Evolutionary conservation across 2,797 vertebrate genomes (phyloP), one percentile per base, ranked within the genome.

Genomic region (Vipera latastei): DNA sequence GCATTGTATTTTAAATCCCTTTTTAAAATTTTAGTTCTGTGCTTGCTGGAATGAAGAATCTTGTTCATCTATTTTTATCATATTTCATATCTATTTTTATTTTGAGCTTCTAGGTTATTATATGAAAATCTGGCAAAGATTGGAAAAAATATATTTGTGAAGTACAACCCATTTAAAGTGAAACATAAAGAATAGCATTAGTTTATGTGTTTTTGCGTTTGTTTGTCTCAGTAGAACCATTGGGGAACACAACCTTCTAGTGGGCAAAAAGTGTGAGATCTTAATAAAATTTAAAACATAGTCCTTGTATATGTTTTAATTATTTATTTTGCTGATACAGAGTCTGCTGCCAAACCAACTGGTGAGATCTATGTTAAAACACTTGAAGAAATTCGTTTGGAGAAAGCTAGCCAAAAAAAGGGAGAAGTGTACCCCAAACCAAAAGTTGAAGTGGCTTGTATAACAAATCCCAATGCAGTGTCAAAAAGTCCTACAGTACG

Each of bases 361-460:
- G 97, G 97, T 90, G 97, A 98, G 94, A 98, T 99, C 60, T 98
- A 95, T 0, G 98, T 99, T 94, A 99, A 99, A 97, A 99, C 98
- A 2, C 97, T 99, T 86, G 98, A 99, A 95, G 99, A 99, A 96
- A 99, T 99, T 94, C 98, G 97, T 12, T 97, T 98, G 88, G 99
- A 99, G 96, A 99, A 98, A 95, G 98, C 98, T 6, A 96, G 32
- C 95, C 97, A 96, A 92, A 97, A 96, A 93, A 96, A 95, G 55
- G 95, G 96, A 95, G 95, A 96, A 0, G 44, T 94, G 69, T 97
- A 94, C 55, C 95, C 88, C 11, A 97, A 95, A 86, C 88, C 85
- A 12, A 91, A 95, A 20, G 56, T 97, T 86, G 97, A 97, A 93
- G 95, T 93, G 12, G 26, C 73, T 38, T 88, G 90, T 63, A 96